Conservation (phyloP, 2,888 invertebrate species). For the Sinohyriopsis cumingii region DNA sequence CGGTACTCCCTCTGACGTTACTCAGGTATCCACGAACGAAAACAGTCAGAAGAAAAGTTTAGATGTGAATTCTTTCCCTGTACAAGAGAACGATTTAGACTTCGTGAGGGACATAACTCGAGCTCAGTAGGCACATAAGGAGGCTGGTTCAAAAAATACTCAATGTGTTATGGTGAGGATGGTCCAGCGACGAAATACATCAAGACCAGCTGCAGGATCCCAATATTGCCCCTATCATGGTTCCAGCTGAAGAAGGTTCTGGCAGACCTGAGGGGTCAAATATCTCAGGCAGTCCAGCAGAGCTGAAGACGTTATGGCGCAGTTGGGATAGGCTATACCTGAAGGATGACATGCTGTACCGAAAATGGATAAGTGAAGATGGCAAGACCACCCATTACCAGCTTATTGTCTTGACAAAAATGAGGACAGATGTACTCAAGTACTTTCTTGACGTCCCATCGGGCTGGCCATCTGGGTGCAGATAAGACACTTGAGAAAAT, state of each 20-base stretch:
- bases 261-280: background rate
- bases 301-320: background rate
- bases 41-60: no score
- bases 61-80: no score
- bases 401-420: conserved; percentile 4
- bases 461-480: conserved; percentile 10
- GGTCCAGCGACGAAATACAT: background rate
- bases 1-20: no score
- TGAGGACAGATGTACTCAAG: background rate
- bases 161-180: background rate
- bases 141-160: background rate
- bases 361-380: background rate
- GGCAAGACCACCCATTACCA: background rate
- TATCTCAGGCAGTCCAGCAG: background rate
- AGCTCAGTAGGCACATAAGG: background rate
- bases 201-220: background rate
- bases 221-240: background rate
- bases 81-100: no score
- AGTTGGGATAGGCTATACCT: conserved; percentile 1
- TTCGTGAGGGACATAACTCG: no score
- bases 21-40: no score
- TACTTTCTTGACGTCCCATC: conserved; percentile 11
- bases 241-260: background rate
- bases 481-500: conserved; percentile 7
- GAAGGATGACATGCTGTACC: background rate